Percentiles rank a stretch among this genome's conserved stretches.
These are phyloP conservation scores for Thera obeliscata DNA, from an alignment of 2,888 invertebrate species.

Conservation along the genomic window DNA sequence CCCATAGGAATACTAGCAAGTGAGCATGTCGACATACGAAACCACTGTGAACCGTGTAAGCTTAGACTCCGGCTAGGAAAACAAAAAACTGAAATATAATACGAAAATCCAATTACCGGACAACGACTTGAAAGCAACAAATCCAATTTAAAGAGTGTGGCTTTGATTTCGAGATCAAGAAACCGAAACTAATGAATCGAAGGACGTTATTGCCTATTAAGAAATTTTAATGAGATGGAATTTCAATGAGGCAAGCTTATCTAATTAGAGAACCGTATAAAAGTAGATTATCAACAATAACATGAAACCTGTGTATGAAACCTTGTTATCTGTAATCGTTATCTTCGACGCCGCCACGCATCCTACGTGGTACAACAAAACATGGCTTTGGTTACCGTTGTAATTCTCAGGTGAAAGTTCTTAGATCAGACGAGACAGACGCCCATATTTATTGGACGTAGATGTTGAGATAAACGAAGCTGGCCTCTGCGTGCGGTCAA, in stretches of 20 bases:
- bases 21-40: slow-evolving; percentile 35
- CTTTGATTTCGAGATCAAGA: slow-evolving; percentile 12
- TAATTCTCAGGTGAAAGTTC: slow-evolving; percentile 29
- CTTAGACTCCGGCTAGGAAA: slow-evolving; percentile 18
- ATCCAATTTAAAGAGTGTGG: slow-evolving; percentile 12
- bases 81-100: slow-evolving; percentile 27
- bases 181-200: slow-evolving; percentile 17
- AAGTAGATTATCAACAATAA: slow-evolving; percentile 34
- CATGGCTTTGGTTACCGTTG: slow-evolving; percentile 21
- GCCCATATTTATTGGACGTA: slow-evolving; percentile 32
- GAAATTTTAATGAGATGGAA: slow-evolving; percentile 22
- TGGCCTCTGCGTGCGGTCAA: slow-evolving; percentile 42
- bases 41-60: slow-evolving; percentile 29
- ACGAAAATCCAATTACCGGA: slow-evolving; percentile 31
- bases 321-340: slow-evolving; percentile 30
- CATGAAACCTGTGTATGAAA: slow-evolving; percentile 20
- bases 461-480: slow-evolving; percentile 35
- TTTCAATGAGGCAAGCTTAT: slow-evolving; percentile 15
- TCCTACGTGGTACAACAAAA: slow-evolving; percentile 33
- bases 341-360: slow-evolving; percentile 22
- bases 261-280: slow-evolving; percentile 28
- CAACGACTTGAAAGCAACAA: slow-evolving; percentile 13
- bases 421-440: slow-evolving; percentile 35
- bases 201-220: slow-evolving; percentile 15
- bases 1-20: slow-evolving; percentile 58